Evolutionary conservation across 2,113 vertebrate species (phyloP).

Genomic region (Mesocricetus auratus): DNA sequence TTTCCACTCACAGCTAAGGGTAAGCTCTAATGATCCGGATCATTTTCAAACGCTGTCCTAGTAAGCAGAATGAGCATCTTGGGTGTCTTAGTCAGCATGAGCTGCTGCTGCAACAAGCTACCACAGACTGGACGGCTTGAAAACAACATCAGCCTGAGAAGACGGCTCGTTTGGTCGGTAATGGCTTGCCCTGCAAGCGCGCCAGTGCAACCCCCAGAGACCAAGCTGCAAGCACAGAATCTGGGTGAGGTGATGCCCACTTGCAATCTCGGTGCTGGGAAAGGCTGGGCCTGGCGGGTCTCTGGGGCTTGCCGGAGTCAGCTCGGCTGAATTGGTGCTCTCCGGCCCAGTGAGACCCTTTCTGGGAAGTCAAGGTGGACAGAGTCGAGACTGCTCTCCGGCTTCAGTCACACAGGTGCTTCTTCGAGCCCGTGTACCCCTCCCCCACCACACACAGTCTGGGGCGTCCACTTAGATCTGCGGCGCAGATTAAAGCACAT

Average conservation of each 20-base stretch:
- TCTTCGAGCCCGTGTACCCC: too few relatives aligned
- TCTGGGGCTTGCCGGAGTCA: background rate
- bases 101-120: background rate
- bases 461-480: constrained; percentile 47
- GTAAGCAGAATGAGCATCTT: background rate
- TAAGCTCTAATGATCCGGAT: background rate
- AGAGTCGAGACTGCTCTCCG: background rate
- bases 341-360: background rate
- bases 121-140: background rate
- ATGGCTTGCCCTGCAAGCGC: background rate
- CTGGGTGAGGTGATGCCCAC: too few relatives aligned
- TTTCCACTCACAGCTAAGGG: background rate
- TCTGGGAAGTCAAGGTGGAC: background rate
- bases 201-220: background rate
- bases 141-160: too few relatives aligned
- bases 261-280: background rate
- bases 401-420: background rate
- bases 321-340: background rate
- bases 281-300: background rate
- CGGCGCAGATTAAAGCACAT: too few relatives aligned
- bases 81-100: background rate
- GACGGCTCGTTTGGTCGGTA: background rate
- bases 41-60: background rate
- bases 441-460: background rate
- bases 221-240: background rate